Conservation (phyloP, 2,797 vertebrate genomes). For the Aplochiton taeniatus region DNA sequence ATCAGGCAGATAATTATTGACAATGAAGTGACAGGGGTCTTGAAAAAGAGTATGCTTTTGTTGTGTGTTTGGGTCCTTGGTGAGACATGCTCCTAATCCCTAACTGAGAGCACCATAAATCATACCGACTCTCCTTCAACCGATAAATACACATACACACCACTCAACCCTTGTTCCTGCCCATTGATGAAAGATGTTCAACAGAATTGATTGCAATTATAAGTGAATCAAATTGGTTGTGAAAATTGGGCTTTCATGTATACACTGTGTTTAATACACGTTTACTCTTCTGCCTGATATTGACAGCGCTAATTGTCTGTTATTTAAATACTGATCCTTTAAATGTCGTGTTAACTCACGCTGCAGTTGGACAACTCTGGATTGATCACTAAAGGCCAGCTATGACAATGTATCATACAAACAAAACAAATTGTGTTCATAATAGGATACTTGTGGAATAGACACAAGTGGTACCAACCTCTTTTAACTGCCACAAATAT, state of each 20-base stretch:
- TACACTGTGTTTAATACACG: slow-evolving; percentile 37
- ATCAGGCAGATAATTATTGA: too few species aligned
- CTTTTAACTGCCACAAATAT: too few species aligned
- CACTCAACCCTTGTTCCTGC: slow-evolving; percentile 37
- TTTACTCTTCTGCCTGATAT: slow-evolving; percentile 41
- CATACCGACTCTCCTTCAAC: slow-evolving; percentile 59
- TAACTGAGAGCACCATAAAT: slow-evolving; percentile 70
- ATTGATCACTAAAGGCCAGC: too few species aligned
- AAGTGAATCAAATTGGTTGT: slow-evolving; percentile 53
- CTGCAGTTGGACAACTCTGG: neutral
- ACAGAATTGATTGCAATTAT: slow-evolving; percentile 59
- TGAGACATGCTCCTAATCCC: slow-evolving; percentile 24
- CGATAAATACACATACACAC: slow-evolving; percentile 28
- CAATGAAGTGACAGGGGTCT: too few species aligned
- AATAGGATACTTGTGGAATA: too few species aligned
- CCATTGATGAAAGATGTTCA: slow-evolving; percentile 46
- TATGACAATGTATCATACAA: too few species aligned
- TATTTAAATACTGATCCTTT: neutral
- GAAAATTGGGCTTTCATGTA: slow-evolving; percentile 44
- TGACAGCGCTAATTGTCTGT: slow-evolving; percentile 35
- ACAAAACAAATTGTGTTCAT: too few species aligned
- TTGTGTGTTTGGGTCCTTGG: too few species aligned
- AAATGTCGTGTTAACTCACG: neutral
- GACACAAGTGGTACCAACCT: too few species aligned
- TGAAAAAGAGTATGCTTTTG: too few species aligned